Evolutionary conservation across 2,888 invertebrate genomes (phyloP), one percentile per base, ranked within the genome.

Genomic region (Protonemura montana): DNA sequence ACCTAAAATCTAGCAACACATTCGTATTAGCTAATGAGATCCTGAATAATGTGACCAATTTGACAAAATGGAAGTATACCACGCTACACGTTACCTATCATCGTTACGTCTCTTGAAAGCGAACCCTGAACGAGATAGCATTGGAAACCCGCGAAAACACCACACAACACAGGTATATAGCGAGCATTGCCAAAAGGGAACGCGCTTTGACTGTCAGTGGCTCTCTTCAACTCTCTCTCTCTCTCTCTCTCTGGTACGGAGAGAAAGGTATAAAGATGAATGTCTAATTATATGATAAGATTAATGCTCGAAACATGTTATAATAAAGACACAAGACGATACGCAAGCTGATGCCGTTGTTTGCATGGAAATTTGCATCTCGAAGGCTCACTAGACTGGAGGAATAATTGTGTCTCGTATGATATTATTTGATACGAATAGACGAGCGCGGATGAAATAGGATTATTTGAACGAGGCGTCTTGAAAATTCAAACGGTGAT

Each of bases 241-340:
- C 41, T 5, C 41, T 59, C 13, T 59, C 13, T 10, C 21, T 21
- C 16, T 21, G 59, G 2, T 21, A 21, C 21, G 59, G 2, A 35
- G 35, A 21, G 3, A 59, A 59, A 10, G 59, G 6, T 41, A 13
- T 21, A 13, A 59, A 59, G 59, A 59, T 13, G 59, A 59, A 59
- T 59, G 59, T 59, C 59, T 59, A 59, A 59, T 59, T 59, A 59
- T 59, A 59, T 59, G 59, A 59, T 59, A 59, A 59, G 59, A 59
- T 59, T 59, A 59, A 59, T 59, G 59, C 59, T 59, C 16, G 21
- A 59, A 59, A 21, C 59, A 59, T 13, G 59, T 59, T 59, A 59
- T 21, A 59, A 59, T 59, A 59, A 59, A 59, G 59, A 59, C 6
- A 59, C 59, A 59, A 59, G 59, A 10, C 59, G 3, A 35, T 35